Evolutionary conservation across 2,113 vertebrate species (phyloP), one percentile per base, ranked within the genome.

Genomic region (Camelus bactrianus): DNA sequence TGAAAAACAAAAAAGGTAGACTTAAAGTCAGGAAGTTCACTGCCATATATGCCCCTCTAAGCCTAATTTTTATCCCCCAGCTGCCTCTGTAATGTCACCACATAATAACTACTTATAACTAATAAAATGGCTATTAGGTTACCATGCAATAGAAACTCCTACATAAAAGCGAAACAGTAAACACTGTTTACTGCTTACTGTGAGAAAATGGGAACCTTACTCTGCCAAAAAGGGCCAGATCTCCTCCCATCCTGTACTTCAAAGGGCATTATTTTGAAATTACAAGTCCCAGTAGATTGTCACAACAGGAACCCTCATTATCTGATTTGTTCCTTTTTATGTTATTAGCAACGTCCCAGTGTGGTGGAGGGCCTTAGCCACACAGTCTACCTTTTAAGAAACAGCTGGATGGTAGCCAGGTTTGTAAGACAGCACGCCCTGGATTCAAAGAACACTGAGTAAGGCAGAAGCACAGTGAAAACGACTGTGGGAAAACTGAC

Each of bases 231-330:
- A 3, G n/a, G 48, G 50, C 12, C 54, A n/a, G 10, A 17, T 8
- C n/a, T 10, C 42, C 46, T 85, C 67, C 20, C 42, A 30, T 48
- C 28, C 35, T 75, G 5, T 73, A n/a, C 4, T 87, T 70, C 46
- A 72, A 72, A 56, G 75, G 80, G 19, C 10, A 22, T 58, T 64
- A 65, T 72, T 97, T 77, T 69, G 88, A 92, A 92, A 64, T 75
- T n/a, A n/a, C n/a, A 91, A 85, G 54, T 76, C 76, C 73, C 38
- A 28, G 5, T 22, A 69, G 67, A 75, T 42, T 13, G 19, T 16
- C n/a, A 70, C 50, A 75, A 10, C 14, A 85, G 35, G 19, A 69
- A 11, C 28, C 73, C 48, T 30, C 32, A 19, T 54, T 72, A 77
- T 85, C n/a, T 17, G 13, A 20, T 30, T 70, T 77, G 77, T 12